A percentile compares a stretch with the other conserved stretches of the same genome.
Evolutionary conservation across 2,888 invertebrate genomes (phyloP).

Genomic region (Aporophyla nigra): DNA sequence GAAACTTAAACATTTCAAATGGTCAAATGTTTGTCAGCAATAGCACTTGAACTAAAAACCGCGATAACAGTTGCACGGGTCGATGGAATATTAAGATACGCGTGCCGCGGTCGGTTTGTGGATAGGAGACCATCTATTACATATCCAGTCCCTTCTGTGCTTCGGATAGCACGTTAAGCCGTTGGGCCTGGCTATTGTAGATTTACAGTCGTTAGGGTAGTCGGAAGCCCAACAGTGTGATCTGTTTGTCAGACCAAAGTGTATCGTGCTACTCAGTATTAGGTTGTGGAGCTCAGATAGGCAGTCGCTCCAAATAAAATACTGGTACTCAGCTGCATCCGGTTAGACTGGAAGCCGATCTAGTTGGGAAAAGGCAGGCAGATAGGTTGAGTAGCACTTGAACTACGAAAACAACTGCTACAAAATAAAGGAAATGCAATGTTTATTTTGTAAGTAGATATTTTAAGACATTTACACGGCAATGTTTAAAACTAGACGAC

Average conservation of each 20-base stretch:
- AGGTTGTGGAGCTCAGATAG: too few species aligned
- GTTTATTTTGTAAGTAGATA: too few species aligned
- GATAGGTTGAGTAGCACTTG: neutral
- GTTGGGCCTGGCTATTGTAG: neutral
- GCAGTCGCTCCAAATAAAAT: neutral
- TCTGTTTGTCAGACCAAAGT: neutral
- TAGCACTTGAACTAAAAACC: neutral
- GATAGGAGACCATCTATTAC: neutral
- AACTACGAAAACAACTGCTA: neutral
- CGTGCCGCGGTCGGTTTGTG: neutral
- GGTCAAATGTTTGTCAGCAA: neutral
- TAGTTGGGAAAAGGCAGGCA: neutral
- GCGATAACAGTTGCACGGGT: neutral
- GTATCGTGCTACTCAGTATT: neutral
- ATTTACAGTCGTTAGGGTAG: neutral
- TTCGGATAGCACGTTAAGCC: neutral
- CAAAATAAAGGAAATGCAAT: neutral
- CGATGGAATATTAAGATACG: neutral
- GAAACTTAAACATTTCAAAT: neutral
- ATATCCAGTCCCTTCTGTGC: neutral
- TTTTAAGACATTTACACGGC: too few species aligned
- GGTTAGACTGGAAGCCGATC: neutral
- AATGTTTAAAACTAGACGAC: too few species aligned
- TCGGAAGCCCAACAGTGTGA: neutral
- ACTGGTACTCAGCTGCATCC: neutral